Base-by-base conservation (phyloP, 2,797 vertebrate species). In the Hemibagrus guttatus region DNA sequence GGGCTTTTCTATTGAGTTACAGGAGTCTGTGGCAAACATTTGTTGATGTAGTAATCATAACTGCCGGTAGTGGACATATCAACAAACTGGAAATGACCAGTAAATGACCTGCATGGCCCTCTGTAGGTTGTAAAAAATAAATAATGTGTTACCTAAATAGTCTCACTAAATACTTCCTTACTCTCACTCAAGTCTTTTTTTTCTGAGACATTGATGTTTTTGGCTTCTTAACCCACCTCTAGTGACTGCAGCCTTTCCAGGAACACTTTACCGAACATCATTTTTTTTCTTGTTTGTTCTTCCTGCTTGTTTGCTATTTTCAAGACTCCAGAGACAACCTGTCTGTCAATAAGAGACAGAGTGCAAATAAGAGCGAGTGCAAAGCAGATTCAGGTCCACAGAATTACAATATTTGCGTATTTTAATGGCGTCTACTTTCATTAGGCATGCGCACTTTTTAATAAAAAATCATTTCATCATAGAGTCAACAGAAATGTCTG, bases 341-440 rank as follows among this genome's bases (percentile, higher is more conserved):
- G 63, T n/a, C 26, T 83, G 76, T 72, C 35, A 85, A 31, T 74
- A 72, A 64, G 16, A 28, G 54, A 58, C 31, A 83, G 56, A 56
- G 46, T 49, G 46, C 46, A 9, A 49, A 49, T 49, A 8, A 49
- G 46, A 49, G 46, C 5, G 52, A 72, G 26, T 49, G 35, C 19
- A 71, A 59, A 72, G 26, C 17, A 35, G 46, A 63, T 74, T 42
- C 26, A 58, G 35, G 23, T 23, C n/a, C 2, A 68, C 31, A 16
- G 17, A 31, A 58, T 49, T 78, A 58, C n/a, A n/a, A 58, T 39
- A 19, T 54, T 54, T 54, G 28, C 4, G 13, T 64, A 23, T 61
- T 49, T 84, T 12, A 78, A 7, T 58, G 17, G 7, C 8, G 31
- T 84, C 28, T 46, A n/a, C 26, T 14, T 69, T 58, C n/a, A 66